Conservation (phyloP, 2,888 invertebrate genomes). For the Eristalinus aeneus region DNA sequence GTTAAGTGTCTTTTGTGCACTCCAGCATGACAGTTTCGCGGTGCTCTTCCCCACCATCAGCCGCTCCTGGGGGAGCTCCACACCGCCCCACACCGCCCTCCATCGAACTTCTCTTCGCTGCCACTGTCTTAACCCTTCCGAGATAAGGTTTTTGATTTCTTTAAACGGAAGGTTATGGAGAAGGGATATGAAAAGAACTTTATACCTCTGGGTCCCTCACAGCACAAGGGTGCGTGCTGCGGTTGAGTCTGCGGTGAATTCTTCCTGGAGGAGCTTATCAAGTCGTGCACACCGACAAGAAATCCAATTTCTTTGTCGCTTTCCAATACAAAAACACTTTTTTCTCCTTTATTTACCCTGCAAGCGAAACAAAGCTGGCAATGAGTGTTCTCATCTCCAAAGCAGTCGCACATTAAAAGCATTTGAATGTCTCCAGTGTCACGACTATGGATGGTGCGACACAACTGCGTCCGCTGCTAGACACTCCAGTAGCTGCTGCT, state of each 20-base stretch:
- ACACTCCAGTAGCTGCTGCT: conserved; percentile 45
- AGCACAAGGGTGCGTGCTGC: conserved; percentile 44
- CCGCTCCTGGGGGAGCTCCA: conserved; percentile 37
- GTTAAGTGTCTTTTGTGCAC: conserved; percentile 71
- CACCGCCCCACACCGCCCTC: neutral
- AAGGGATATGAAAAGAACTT: conserved; percentile 67
- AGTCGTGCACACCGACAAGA: conserved; percentile 46
- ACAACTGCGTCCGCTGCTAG: conserved; percentile 44
- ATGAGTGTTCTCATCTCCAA: conserved; percentile 53
- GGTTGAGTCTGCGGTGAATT: conserved; percentile 60
- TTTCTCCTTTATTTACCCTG: neutral
- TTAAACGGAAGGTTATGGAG: conserved; percentile 63
- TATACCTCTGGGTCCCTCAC: conserved; percentile 32
- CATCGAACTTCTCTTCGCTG: conserved; percentile 10
- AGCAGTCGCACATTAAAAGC: conserved; percentile 72
- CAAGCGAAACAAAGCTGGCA: conserved; percentile 29
- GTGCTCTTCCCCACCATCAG: neutral
- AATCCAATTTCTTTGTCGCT: conserved; percentile 66
- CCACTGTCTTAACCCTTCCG: conserved; percentile 65
- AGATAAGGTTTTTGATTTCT: conserved; percentile 71
- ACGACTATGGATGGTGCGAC: conserved; percentile 48
- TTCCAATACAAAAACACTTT: conserved; percentile 52
- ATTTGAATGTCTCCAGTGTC: conserved; percentile 71
- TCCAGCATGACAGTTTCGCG: conserved; percentile 61
- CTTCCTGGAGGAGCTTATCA: conserved; percentile 50